Evolutionary conservation across 2,888 invertebrate genomes (phyloP), one percentile per base, ranked within the genome.

Genomic region (Pyrocoelia pectoralis): DNA sequence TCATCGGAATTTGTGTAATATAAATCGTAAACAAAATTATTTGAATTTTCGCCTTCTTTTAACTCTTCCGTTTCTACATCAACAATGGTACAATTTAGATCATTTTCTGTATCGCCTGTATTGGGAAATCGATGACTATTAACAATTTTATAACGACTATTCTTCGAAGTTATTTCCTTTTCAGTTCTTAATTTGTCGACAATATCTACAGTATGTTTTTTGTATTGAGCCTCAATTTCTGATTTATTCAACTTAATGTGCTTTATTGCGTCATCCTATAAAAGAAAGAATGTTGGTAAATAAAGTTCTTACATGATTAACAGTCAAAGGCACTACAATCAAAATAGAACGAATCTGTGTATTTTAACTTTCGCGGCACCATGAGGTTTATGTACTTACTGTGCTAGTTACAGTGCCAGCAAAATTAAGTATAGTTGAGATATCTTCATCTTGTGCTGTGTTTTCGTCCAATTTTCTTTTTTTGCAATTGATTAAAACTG

Each of bases 401-500:
- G 88, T 86, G 74, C 85, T 85, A 59, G 87, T 82, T n/a, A 90
- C 84, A 15, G 92, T 92, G 61, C 89, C 90, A 43, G 89, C 87
- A 73, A 92, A 91, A 73, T 89, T 89, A 9, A 91, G 84, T 33
- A 92, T 80, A 1, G 90, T 85, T 0, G 88, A 86, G 5, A 85
- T 80, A 68, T 84, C 81, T 60, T 84, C 83, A 59, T 79, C 77
- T 2, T 64, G 58, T 15, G 70, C 53, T 28, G 50, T 17, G 5
- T 69, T 61, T 57, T 83, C 81, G 29, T 86, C 84, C 2, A 84
- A 83, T 83, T 89, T 91, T 49, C 84, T 82, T 49, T 87, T 84
- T 79, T 93, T 93, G 71, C 90, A 90, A 71, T 89, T 85, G 46
- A 93, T 82, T 50, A 92, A 84, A 67, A 93, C 82, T 1, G 89